phyloP scores from a whole-genome alignment of 1,140 invertebrate species.

The Caenorhabditis remanei region DNA sequence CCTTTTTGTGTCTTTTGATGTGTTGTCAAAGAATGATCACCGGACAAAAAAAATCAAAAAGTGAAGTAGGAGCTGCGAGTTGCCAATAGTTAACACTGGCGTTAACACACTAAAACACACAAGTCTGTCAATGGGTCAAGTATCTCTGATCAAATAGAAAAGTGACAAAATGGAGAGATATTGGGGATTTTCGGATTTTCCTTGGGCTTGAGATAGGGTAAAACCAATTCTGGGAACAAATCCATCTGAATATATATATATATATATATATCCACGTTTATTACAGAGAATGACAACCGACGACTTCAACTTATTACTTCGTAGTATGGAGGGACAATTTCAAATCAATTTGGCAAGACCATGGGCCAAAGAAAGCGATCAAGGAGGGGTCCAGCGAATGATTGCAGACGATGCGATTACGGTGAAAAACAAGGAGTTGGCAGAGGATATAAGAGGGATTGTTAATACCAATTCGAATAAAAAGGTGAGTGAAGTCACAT shows the following conservation, averaged over 20 bases:
- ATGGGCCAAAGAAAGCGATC: conserved; percentile 28
- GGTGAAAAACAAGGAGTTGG: neutral
- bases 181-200: too few relatives aligned
- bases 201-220: too few relatives aligned
- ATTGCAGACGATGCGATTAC: conserved; percentile 4
- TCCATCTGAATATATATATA: neutral
- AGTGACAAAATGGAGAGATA: too few relatives aligned
- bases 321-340: conserved; percentile 55
- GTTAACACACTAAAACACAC: too few relatives aligned
- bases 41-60: too few relatives aligned
- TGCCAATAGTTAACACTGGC: too few relatives aligned
- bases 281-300: conserved; percentile 56
- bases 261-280: neutral
- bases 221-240: too few relatives aligned
- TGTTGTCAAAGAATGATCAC: too few relatives aligned
- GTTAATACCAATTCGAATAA: conserved; percentile 24
- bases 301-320: neutral
- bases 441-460: neutral
- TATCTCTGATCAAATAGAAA: too few relatives aligned
- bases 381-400: conserved; percentile 18
- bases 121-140: too few relatives aligned
- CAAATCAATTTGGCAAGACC: conserved; percentile 15
- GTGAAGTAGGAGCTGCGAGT: too few relatives aligned
- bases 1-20: too few relatives aligned
- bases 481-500: neutral